Conservation (phyloP, 1,140 invertebrate genomes). For the Homarus americanus region DNA sequence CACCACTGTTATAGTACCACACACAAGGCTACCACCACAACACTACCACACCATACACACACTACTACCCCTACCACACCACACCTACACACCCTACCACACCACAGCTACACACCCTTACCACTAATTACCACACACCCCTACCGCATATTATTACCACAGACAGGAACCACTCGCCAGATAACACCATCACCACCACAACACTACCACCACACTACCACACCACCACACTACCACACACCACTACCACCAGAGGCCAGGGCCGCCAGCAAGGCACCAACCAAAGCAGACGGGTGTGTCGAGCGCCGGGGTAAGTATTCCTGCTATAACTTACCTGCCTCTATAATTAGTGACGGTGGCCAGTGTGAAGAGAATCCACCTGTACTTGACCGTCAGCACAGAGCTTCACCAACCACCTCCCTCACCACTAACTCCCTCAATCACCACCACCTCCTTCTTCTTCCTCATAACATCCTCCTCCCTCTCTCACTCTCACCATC, state of each 20-base stretch:
- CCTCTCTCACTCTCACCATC: no score
- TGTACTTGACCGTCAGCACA: not conserved
- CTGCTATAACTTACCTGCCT: not conserved
- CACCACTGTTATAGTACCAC: not conserved
- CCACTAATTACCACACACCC: not conserved
- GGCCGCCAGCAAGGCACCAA: not conserved
- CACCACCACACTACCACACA: not conserved
- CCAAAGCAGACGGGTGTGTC: not conserved
- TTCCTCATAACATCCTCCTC: no score
- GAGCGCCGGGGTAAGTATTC: not conserved
- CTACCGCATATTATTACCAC: no score
- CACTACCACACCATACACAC: not conserved
- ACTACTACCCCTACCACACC: not conserved
- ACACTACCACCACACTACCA: not conserved
- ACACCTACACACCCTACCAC: not conserved
- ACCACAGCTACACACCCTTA: no score
- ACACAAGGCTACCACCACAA: not conserved
- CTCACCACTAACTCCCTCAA: no score
- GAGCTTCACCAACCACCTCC: no score
- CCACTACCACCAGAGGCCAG: not conserved
- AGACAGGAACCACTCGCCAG: no score
- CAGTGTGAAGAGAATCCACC: not conserved
- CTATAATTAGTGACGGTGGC: constrained; percentile 9
- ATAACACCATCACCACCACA: not conserved
- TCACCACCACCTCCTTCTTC: no score